phyloP scores from a whole-genome alignment of 2,797 vertebrate species.

The Spinibarbus caldwelli region DNA sequence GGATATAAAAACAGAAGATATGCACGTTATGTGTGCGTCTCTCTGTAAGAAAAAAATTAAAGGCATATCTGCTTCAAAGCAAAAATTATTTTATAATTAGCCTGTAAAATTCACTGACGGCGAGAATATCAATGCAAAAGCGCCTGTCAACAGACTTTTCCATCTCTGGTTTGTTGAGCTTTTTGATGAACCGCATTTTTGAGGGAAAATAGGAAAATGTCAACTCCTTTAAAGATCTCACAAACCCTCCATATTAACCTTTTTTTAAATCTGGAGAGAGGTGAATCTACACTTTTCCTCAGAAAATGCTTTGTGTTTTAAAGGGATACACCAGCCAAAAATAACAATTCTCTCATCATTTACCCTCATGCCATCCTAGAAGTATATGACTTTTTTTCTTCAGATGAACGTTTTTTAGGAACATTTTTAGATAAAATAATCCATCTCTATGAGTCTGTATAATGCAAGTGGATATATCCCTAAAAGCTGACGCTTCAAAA shows the following conservation, averaged over 20 bases:
- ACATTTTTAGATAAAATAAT: neutral
- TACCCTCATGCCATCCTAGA: neutral
- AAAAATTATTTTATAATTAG: slow-evolving; percentile 63
- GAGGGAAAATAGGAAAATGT: slow-evolving; percentile 44
- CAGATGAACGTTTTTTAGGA: neutral
- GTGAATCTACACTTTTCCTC: slow-evolving; percentile 4
- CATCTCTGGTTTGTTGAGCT: slow-evolving; percentile 53
- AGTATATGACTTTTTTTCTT: neutral
- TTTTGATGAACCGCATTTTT: slow-evolving; percentile 55
- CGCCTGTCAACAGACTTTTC: slow-evolving; percentile 59
- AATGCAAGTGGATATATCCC: neutral
- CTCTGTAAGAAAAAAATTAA: slow-evolving; percentile 55
- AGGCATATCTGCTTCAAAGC: slow-evolving; percentile 64
- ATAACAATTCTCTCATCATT: neutral
- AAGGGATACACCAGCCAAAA: neutral
- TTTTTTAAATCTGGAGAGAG: slow-evolving; percentile 34
- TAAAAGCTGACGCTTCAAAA: neutral
- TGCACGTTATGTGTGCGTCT: slow-evolving; percentile 58
- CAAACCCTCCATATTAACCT: slow-evolving; percentile 30
- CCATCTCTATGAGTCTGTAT: neutral
- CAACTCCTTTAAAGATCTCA: slow-evolving; percentile 48
- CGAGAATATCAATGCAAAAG: slow-evolving; percentile 59
- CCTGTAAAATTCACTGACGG: slow-evolving; percentile 63
- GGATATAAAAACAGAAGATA: slow-evolving; percentile 60
- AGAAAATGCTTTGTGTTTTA: neutral